Percentiles rank a stretch among this genome's conserved stretches.
Evolutionary conservation across 2,797 vertebrate species (phyloP).

Genomic region (Helostoma temminkii): DNA sequence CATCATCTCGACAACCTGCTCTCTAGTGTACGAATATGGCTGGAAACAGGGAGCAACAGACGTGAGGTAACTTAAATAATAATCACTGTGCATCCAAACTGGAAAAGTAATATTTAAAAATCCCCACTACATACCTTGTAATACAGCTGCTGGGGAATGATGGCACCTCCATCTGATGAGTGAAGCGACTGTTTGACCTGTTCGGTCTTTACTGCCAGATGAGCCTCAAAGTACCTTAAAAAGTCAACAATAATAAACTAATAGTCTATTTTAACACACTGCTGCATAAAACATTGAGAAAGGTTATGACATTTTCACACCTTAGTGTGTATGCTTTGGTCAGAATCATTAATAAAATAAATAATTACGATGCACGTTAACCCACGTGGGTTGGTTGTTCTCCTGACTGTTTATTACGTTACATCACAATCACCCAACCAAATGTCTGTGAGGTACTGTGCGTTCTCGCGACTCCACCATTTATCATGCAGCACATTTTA

Average conservation of each 20-base stretch:
- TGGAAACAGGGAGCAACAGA: conserved; percentile 57
- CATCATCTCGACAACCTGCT: conserved; percentile 98
- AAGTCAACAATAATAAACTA: background rate
- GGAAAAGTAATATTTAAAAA: background rate
- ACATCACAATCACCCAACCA: too few species aligned
- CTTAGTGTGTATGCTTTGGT: too few species aligned
- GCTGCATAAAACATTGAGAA: too few species aligned
- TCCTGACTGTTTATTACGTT: too few species aligned
- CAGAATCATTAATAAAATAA: too few species aligned
- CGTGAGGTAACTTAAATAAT: background rate
- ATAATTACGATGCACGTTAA: too few species aligned
- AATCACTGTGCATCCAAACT: background rate
- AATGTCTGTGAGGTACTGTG: too few species aligned
- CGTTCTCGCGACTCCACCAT: too few species aligned
- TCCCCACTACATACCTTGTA: conserved; percentile 88
- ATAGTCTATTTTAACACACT: too few species aligned
- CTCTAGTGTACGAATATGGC: conserved; percentile 91
- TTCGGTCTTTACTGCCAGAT: conserved; percentile 93
- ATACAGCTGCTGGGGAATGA: conserved; percentile 90
- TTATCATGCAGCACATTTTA: too few species aligned
- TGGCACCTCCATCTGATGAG: conserved; percentile 89
- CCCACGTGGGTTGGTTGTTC: too few species aligned
- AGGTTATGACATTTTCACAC: too few species aligned
- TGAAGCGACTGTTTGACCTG: conserved; percentile 96
- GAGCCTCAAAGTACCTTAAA: conserved; percentile 92